A percentile compares a stretch with the other conserved stretches of the same genome.
Evolutionary conservation across 2,888 invertebrate genomes (phyloP).

Genomic region (Tenodera sinensis): DNA sequence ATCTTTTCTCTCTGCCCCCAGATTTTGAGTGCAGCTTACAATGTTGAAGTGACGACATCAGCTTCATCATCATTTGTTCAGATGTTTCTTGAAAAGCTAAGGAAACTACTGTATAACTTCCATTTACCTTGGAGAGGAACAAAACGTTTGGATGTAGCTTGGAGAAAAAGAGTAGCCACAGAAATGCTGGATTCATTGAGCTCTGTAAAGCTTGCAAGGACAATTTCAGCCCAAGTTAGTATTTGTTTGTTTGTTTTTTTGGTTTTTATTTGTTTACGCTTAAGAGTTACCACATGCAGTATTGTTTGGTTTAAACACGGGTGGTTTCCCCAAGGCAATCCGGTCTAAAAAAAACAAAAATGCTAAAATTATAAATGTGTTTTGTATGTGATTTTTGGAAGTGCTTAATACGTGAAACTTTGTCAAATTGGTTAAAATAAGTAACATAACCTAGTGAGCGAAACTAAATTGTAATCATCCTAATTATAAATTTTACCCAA

Average conservation of each 20-base stretch:
- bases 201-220: constrained; percentile 65
- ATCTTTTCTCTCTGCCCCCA: constrained; percentile 35
- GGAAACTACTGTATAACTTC: constrained; percentile 59
- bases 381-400: too few species aligned
- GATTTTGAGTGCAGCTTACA: constrained; percentile 66
- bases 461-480: too few species aligned
- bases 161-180: constrained; percentile 68
- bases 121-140: constrained; percentile 57
- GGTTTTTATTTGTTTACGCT: neutral
- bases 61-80: constrained; percentile 61
- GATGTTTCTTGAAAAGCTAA: constrained; percentile 62
- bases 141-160: constrained; percentile 52
- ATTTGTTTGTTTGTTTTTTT: neutral
- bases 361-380: too few species aligned
- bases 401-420: too few species aligned
- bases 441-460: too few species aligned
- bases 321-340: too few species aligned
- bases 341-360: too few species aligned
- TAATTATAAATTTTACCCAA: too few species aligned
- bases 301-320: too few species aligned
- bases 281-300: too few species aligned
- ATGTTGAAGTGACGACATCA: constrained; percentile 65
- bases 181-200: constrained; percentile 68
- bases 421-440: too few species aligned
- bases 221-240: constrained; percentile 59